phyloP scores from a whole-genome alignment of 2,888 invertebrate genomes.

The Metopia argyrocephala region DNA sequence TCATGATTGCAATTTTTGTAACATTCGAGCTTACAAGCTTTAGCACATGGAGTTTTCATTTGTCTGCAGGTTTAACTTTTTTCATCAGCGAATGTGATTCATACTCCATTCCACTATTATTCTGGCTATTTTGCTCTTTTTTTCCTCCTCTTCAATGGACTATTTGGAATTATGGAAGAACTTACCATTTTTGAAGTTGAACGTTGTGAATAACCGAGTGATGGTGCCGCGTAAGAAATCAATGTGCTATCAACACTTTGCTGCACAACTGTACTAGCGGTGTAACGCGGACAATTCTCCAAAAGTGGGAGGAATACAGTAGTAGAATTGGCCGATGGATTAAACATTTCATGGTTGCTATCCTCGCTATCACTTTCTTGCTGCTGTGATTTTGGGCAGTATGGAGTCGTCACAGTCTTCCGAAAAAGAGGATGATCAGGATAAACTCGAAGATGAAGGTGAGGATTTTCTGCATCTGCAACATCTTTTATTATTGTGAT shows the following conservation, averaged over 20 bases:
- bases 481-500: slow-evolving; percentile 12
- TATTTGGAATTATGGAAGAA: slow-evolving; percentile 17
- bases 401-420: slow-evolving; percentile 43
- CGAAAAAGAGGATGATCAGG: slow-evolving; percentile 40
- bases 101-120: slow-evolving; percentile 48
- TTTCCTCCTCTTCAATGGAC: slow-evolving; percentile 33
- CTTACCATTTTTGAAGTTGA: slow-evolving; percentile 22
- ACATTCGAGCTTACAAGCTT: slow-evolving; percentile 47
- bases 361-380: slow-evolving; percentile 15
- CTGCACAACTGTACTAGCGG: slow-evolving; percentile 27
- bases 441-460: slow-evolving; percentile 31
- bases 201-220: slow-evolving; percentile 8
- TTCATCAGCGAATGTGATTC: slow-evolving; percentile 35
- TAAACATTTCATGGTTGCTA: slow-evolving; percentile 34
- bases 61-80: slow-evolving; percentile 53
- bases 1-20: slow-evolving; percentile 51
- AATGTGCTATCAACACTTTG: slow-evolving; percentile 25
- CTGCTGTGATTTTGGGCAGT: slow-evolving; percentile 20
- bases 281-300: slow-evolving; percentile 26
- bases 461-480: no score
- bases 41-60: slow-evolving; percentile 55
- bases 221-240: slow-evolving; percentile 20
- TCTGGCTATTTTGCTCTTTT: slow-evolving; percentile 37
- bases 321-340: slow-evolving; percentile 25
- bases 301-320: slow-evolving; percentile 26